Conservation (phyloP, 2,888 invertebrate genomes). For the Clunio marinus region DNA sequence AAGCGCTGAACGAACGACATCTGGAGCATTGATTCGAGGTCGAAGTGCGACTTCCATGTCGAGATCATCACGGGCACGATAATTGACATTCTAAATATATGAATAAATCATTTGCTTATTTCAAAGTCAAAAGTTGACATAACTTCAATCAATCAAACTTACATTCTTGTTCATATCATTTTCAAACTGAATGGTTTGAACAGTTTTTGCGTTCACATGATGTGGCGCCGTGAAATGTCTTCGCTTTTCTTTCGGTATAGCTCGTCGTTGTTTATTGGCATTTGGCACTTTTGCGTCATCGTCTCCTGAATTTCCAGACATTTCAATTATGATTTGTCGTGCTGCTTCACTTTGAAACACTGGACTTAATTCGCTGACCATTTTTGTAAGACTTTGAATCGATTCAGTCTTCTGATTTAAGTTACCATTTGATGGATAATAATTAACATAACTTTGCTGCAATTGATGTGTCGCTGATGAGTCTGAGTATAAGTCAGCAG, state of each 20-base stretch:
- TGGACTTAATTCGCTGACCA: conserved; percentile 62
- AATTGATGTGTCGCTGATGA: not conserved
- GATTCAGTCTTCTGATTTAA: conserved; percentile 48
- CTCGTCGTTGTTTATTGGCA: conserved; percentile 60
- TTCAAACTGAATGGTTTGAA: conserved; percentile 56
- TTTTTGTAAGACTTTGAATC: conserved; percentile 50
- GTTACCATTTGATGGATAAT: conserved; percentile 4
- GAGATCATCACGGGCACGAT: conserved; percentile 74
- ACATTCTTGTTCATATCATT: conserved; percentile 53
- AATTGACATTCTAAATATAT: conserved; percentile 50
- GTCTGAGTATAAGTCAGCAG: conserved; percentile 25
- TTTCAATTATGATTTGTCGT: conserved; percentile 78
- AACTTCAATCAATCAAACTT: conserved; percentile 41
- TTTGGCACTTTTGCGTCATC: conserved; percentile 53
- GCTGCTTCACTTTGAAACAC: conserved; percentile 85
- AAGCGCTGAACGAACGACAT: conserved; percentile 80
- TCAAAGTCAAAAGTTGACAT: conserved; percentile 2
- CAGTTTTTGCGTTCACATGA: conserved; percentile 61
- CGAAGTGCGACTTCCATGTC: conserved; percentile 82
- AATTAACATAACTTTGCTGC: conserved; percentile 4
- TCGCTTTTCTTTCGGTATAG: conserved; percentile 76
- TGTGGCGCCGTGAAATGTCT: conserved; percentile 84
- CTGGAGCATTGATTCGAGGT: conserved; percentile 72
- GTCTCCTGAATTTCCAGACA: conserved; percentile 55
- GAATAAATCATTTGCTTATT: conserved; percentile 4